These are phyloP conservation scores for Magallana angulata DNA, from an alignment of 1,140 invertebrate species.

Conservation along the genomic window DNA sequence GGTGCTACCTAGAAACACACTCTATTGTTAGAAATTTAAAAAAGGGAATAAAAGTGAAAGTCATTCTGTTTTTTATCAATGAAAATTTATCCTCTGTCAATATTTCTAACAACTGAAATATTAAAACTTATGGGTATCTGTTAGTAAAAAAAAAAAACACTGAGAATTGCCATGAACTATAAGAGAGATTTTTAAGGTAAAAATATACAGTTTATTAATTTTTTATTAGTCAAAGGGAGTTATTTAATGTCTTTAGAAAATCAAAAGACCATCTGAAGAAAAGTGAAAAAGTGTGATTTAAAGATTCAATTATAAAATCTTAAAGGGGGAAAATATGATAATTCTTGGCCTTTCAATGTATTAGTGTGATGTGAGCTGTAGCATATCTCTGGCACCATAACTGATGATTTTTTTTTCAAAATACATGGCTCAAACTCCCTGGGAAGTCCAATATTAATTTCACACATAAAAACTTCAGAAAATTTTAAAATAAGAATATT, in stretches of 20 bases:
- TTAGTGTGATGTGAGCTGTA: not conserved
- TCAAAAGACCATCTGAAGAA: not conserved
- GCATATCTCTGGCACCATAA: not conserved
- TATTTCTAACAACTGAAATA: not conserved
- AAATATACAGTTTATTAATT: too few relatives aligned
- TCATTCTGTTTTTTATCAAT: not conserved
- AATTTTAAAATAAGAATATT: too few relatives aligned
- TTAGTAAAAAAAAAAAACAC: not conserved
- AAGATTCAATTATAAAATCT: not conserved
- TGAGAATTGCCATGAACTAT: too few relatives aligned
- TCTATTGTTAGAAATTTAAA: not conserved
- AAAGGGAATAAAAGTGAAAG: conserved; percentile 31
- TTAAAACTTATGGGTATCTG: conserved; percentile 3
- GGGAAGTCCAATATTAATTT: not conserved
- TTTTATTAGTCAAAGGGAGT: too few relatives aligned
- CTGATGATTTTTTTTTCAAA: not conserved
- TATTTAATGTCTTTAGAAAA: conserved; percentile 1
- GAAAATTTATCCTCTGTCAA: not conserved
- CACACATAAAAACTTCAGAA: not conserved
- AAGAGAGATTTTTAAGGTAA: too few relatives aligned
- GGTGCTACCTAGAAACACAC: not conserved
- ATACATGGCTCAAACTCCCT: not conserved
- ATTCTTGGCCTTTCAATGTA: not conserved
- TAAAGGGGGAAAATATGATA: not conserved
- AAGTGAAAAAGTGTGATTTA: not conserved